Evolutionary conservation across 37 sponge, comb jelly and placozoan genomes (phyloP), one percentile per base, ranked within the genome.

Genomic region (Haliclona indistincta): DNA sequence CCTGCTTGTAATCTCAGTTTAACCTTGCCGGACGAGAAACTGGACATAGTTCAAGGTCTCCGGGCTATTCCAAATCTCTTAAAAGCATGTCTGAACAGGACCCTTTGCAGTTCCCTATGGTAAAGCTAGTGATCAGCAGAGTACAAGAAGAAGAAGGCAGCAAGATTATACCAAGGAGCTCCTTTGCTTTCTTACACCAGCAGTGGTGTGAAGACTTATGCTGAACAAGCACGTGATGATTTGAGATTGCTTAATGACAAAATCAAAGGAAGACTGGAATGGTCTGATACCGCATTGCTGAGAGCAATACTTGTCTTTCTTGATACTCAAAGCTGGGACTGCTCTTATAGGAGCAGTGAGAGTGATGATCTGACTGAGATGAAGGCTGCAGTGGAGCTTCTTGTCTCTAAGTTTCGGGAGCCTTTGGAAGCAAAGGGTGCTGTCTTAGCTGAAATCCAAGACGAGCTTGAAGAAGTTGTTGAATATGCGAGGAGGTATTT

Each of bases 401-500:
- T 82, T 39, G 43, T 38, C 28, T 19, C 74, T 33, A 42, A 67
- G 34, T 82, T 82, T 42, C 56, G 64, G 28, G 0, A 32, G 28
- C 82, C 74, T n/a, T 67, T 81, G n/a, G 73, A 72, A 34, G 67
- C 74, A 23, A 81, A 64, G 64, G 74, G 82, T 1, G 67, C 54
- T n/a, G 13, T 7, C 3, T 32, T 82, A 13, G 4, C 36, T 34
- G 5, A 40, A 10, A 0, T 45, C 19, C 67, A 71, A 10, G 82
- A 81, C 64, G 10, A 11, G 75, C 61, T 36, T 74, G 75, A 43
- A 70, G 71, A 26, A 70, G 71, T 45, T 54, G 2, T 1, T 70
- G 52, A 17, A 49, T 49, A 49, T 11, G 15, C 17, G 11, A 49
- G 11, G 11, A 19, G 15, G 17, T 19, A 17, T 49, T 49, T 49